Evolutionary conservation across 2,113 vertebrate genomes (phyloP).

Genomic region (Pseudois nayaur): DNA sequence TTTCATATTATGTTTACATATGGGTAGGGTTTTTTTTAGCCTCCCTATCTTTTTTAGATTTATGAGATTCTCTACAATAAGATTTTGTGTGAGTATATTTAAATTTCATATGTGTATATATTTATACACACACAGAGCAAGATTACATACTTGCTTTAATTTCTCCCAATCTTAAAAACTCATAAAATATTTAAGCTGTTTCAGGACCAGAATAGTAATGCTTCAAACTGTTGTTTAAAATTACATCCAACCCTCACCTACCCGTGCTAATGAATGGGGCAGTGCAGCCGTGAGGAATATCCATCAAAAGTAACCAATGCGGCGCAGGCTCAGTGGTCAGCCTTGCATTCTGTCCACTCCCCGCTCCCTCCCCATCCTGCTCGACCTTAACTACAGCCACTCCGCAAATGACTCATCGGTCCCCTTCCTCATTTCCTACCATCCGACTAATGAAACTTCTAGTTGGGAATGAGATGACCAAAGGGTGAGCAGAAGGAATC

Average conservation of each 20-base stretch:
- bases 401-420: background rate
- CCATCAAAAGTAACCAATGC: background rate
- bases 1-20: slow-evolving; percentile 80
- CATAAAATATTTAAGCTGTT: slow-evolving; percentile 77
- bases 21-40: slow-evolving; percentile 76
- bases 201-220: slow-evolving; percentile 75
- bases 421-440: background rate
- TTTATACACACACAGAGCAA: slow-evolving; percentile 76
- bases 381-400: background rate
- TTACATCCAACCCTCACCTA: slow-evolving; percentile 55
- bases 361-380: background rate
- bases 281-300: background rate
- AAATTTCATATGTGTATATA: slow-evolving; percentile 79
- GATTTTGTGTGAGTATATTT: slow-evolving; percentile 78
- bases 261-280: slow-evolving; percentile 49
- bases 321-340: rapidly evolving
- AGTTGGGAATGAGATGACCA: background rate
- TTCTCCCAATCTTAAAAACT: slow-evolving; percentile 75
- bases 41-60: slow-evolving; percentile 78
- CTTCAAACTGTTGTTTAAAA: slow-evolving; percentile 73
- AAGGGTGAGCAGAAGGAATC: background rate
- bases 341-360: background rate
- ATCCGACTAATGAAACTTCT: background rate
- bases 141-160: slow-evolving; percentile 78
- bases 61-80: slow-evolving; percentile 78